These are phyloP conservation scores for Corvus hawaiiensis DNA, from an alignment of 2,113 vertebrate genomes.

Conservation along the genomic window DNA sequence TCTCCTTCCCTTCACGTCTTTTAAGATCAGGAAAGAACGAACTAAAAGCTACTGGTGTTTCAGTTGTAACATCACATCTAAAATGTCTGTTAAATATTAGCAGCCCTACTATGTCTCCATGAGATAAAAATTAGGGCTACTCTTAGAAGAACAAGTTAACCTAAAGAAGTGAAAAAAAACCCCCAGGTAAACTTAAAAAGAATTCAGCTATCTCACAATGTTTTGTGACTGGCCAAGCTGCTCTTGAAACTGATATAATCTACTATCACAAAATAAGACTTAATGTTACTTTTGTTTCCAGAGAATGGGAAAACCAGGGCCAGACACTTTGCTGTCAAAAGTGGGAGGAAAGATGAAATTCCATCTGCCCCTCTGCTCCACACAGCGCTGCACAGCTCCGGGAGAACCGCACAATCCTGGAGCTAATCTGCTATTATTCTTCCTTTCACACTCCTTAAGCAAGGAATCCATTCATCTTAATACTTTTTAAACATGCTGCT, in stretches of 20 bases:
- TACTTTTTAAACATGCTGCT: constrained; percentile 26
- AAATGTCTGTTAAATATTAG: not conserved
- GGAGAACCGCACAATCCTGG: not conserved
- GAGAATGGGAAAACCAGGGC: not conserved
- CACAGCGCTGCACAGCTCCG: not conserved
- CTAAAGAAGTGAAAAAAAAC: not conserved
- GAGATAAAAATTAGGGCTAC: not conserved
- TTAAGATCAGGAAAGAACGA: not conserved
- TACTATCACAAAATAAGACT: not conserved
- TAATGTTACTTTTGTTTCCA: not conserved
- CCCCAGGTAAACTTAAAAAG: not conserved
- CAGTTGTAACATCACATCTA: not conserved
- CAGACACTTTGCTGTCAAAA: not conserved
- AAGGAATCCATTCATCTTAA: constrained; percentile 50
- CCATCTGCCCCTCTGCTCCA: not conserved
- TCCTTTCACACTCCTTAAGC: constrained; percentile 54
- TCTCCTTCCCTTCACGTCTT: not conserved
- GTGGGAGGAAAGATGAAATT: constrained; percentile 27
- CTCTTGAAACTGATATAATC: not conserved
- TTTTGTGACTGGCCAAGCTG: not conserved
- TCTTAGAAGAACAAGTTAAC: not conserved
- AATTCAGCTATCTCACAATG: not conserved
- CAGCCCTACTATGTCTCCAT: not conserved
- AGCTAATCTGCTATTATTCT: constrained; percentile 32
- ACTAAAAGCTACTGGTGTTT: not conserved